phyloP scores from a whole-genome alignment of 2,113 vertebrate species.

The Myiozetetes cayanensis region DNA sequence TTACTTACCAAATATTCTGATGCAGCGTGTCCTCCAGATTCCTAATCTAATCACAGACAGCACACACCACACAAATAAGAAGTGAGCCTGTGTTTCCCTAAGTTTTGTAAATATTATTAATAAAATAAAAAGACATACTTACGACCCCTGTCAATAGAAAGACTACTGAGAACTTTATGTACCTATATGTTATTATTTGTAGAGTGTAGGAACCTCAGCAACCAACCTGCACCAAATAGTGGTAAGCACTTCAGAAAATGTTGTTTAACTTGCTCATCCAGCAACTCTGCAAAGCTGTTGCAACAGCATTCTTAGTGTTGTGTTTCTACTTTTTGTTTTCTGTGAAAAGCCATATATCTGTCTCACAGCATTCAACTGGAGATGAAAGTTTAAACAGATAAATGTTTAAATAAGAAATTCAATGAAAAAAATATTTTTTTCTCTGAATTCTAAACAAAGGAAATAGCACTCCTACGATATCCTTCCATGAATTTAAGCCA shows the following conservation, averaged over 20 bases:
- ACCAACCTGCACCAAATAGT: background rate
- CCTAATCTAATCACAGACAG: background rate
- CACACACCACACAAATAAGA: background rate
- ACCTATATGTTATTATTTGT: background rate
- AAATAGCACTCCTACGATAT: background rate
- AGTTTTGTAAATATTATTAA: background rate
- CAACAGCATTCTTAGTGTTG: background rate
- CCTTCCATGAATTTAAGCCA: background rate
- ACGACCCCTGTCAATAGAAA: background rate
- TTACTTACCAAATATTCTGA: background rate
- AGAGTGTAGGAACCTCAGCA: background rate
- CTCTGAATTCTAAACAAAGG: background rate
- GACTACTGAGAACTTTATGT: background rate
- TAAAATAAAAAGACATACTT: background rate
- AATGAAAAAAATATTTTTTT: background rate
- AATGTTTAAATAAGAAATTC: background rate
- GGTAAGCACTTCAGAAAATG: background rate
- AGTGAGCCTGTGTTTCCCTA: background rate
- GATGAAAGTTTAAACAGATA: background rate
- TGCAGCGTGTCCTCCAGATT: background rate
- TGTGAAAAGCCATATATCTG: background rate
- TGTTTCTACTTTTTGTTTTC: background rate
- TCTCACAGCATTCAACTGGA: background rate
- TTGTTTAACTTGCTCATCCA: background rate
- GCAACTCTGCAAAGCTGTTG: background rate